Percentiles rank a stretch among this genome's conserved stretches.
Conservation (phyloP, 2,113 vertebrate genomes). For the Atrichornis clamosus region DNA sequence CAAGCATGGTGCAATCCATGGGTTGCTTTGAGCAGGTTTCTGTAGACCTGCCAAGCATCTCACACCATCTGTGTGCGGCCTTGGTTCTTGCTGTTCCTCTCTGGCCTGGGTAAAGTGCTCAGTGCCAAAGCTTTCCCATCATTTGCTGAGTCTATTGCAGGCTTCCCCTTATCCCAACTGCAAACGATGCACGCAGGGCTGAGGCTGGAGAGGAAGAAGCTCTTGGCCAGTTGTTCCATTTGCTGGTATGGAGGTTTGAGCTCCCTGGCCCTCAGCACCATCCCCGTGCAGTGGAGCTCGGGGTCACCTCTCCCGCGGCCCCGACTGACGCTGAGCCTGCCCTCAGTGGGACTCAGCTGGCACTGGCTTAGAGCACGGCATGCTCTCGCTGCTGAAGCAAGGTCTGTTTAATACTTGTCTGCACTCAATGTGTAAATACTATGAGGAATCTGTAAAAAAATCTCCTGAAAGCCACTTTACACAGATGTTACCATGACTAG, state of each 20-base stretch:
- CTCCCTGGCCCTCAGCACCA: neutral
- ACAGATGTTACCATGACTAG: slow-evolving; percentile 2
- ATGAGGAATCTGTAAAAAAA: slow-evolving; percentile 23
- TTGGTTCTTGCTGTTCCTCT: neutral
- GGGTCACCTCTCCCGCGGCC: neutral
- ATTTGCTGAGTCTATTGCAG: fast-evolving
- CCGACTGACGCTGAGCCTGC: fast-evolving
- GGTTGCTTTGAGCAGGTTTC: neutral
- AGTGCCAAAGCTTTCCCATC: neutral
- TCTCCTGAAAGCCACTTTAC: slow-evolving; percentile 4
- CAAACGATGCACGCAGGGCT: neutral
- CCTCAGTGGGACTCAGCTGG: neutral
- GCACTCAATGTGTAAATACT: slow-evolving; percentile 32
- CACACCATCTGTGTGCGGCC: neutral
- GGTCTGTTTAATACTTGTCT: slow-evolving; percentile 19
- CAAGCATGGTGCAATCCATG: neutral
- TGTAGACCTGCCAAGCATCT: neutral
- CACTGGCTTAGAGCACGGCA: fast-evolving
- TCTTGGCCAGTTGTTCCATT: neutral
- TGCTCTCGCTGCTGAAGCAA: neutral
- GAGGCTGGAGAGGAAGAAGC: neutral
- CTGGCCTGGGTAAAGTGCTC: neutral
- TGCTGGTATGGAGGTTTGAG: neutral
- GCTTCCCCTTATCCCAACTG: neutral
- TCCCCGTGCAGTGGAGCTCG: neutral